Conservation (phyloP, 2,888 invertebrate genomes). For the Cantharis lateralis region DNA sequence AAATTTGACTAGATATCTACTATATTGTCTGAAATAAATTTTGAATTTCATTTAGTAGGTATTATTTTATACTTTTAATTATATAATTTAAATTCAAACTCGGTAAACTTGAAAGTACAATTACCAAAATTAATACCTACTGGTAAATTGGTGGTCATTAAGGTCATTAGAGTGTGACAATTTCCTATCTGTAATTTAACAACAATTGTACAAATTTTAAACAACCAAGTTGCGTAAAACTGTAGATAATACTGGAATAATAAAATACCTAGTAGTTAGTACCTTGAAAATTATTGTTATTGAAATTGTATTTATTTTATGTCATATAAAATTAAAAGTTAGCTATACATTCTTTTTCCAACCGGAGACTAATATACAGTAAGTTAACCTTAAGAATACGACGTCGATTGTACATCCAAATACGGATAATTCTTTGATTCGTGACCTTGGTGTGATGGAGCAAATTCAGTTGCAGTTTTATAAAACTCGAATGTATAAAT, state of each 20-base stretch:
- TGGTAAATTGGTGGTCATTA: neutral
- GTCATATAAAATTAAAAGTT: neutral
- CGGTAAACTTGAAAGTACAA: neutral
- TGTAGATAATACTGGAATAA: neutral
- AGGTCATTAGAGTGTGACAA: neutral
- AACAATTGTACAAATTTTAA: neutral
- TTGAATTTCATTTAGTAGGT: no score
- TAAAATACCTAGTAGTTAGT: neutral
- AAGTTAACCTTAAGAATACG: neutral
- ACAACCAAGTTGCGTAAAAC: neutral
- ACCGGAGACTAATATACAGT: neutral
- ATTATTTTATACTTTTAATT: neutral
- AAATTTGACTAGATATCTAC: no score
- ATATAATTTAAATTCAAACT: neutral
- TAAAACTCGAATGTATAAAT: neutral
- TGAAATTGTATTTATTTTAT: neutral
- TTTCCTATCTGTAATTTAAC: neutral
- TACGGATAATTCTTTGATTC: neutral
- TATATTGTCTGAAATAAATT: no score
- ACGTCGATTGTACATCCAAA: neutral
- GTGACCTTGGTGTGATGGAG: neutral
- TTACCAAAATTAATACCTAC: neutral
- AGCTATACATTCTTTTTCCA: neutral
- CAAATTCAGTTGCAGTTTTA: neutral
- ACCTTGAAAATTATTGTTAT: neutral